These are phyloP conservation scores for Dioctria rufipes DNA, from an alignment of 2,888 invertebrate species.

Conservation along the genomic window DNA sequence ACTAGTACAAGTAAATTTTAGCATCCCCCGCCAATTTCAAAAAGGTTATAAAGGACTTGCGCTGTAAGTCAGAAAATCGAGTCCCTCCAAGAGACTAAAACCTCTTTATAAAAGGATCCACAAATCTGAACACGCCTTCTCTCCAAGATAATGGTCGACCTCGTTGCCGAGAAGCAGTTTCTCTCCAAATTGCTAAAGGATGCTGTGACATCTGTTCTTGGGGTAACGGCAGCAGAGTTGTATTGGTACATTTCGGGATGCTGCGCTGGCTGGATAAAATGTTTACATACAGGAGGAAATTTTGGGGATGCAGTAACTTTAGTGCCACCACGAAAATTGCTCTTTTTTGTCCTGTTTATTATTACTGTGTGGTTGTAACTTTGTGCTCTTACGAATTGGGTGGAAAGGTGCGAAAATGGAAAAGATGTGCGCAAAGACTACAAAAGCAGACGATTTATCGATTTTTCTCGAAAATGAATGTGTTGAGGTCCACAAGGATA, in stretches of 20 bases:
- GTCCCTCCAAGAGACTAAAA: conserved; percentile 11
- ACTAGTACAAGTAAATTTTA: background rate
- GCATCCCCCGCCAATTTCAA: background rate
- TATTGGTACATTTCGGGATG: background rate
- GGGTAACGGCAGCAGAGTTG: conserved; percentile 11
- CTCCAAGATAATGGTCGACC: conserved; percentile 21
- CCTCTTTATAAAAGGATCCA: conserved; percentile 27
- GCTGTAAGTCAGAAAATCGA: conserved; percentile 27
- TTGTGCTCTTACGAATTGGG: conserved; percentile 48
- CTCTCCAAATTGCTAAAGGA: conserved; percentile 30
- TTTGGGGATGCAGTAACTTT: conserved; percentile 2
- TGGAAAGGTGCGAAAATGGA: conserved; percentile 58
- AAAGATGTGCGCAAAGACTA: conserved; percentile 54
- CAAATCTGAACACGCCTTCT: conserved; percentile 45
- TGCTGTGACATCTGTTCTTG: conserved; percentile 58
- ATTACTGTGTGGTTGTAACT: conserved; percentile 41
- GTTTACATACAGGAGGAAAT: too few species aligned
- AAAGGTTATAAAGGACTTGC: conserved; percentile 36
- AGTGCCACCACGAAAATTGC: conserved; percentile 41
- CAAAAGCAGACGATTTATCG: conserved; percentile 51
- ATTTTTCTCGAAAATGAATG: conserved; percentile 36
- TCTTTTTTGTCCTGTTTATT: conserved; percentile 53
- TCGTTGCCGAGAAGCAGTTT: background rate
- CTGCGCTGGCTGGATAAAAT: too few species aligned
- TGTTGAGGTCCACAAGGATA: conserved; percentile 1